Evolutionary conservation across 2,888 invertebrate species (phyloP).

Genomic region (Hartigia nigra): DNA sequence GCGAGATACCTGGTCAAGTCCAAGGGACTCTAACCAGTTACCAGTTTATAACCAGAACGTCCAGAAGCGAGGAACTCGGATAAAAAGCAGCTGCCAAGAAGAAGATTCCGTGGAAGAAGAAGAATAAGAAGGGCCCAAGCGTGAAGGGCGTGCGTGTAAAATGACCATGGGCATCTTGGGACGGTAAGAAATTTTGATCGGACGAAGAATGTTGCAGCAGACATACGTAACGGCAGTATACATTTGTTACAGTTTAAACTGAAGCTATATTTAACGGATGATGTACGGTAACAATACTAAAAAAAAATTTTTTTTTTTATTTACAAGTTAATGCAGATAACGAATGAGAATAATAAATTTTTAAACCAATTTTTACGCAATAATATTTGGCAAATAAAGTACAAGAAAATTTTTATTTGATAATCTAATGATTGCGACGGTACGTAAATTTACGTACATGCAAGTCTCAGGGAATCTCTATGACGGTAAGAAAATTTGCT

Average conservation of each 20-base stretch:
- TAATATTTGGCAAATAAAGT: neutral
- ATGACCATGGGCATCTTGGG: conserved; percentile 1
- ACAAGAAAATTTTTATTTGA: neutral
- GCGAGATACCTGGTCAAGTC: conserved; percentile 6
- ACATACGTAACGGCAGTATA: neutral
- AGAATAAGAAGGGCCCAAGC: neutral
- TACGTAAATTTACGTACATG: neutral
- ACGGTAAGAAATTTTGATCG: neutral
- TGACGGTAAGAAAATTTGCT: neutral
- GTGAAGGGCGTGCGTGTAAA: conserved; percentile 19
- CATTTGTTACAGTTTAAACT: neutral
- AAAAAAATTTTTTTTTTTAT: neutral
- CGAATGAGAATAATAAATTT: neutral
- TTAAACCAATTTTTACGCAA: neutral
- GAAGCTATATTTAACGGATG: neutral
- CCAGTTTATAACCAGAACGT: conserved; percentile 23
- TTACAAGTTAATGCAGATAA: neutral
- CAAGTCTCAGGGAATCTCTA: neutral
- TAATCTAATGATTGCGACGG: neutral
- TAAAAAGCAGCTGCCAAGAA: conserved; percentile 17
- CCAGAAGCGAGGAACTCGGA: conserved; percentile 19
- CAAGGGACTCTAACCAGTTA: neutral
- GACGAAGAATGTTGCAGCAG: neutral
- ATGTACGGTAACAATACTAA: neutral
- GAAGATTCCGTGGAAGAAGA: neutral